Percentiles rank a stretch among this genome's conserved stretches.
Evolutionary conservation across 2,113 vertebrate species (phyloP).

Genomic region (Speoplatyrhinus poulsoni): DNA sequence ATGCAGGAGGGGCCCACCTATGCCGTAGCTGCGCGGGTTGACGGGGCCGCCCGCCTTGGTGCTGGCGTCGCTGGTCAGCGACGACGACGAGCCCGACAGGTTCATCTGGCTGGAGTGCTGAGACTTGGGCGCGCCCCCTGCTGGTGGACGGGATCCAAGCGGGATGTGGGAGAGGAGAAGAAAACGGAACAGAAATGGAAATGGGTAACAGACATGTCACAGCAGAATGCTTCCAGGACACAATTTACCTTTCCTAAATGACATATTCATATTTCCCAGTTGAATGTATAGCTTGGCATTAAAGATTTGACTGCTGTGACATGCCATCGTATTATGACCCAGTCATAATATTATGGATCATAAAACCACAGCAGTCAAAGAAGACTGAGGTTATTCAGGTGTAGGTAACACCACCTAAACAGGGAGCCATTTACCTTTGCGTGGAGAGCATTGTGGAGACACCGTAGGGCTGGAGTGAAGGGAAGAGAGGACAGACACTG

Average conservation of each 20-base stretch:
- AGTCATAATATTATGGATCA: no score
- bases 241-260: background rate
- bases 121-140: slow-evolving; percentile 75
- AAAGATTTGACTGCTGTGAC: no score
- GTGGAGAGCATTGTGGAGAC: slow-evolving; percentile 90
- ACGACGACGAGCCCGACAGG: slow-evolving; percentile 85
- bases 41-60: slow-evolving; percentile 75
- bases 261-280: background rate
- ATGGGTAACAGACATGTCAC: background rate
- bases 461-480: slow-evolving; percentile 89
- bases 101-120: slow-evolving; percentile 85
- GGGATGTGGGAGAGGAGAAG: background rate
- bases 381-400: no score
- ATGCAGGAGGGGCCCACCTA: slow-evolving; percentile 93
- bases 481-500: slow-evolving; percentile 83
- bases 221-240: background rate
- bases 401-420: background rate
- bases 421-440: slow-evolving; percentile 79
- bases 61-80: slow-evolving; percentile 85
- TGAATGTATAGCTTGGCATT: no score
- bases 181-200: background rate
- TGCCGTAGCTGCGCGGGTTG: slow-evolving; percentile 86
- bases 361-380: no score
- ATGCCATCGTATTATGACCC: no score
- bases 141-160: slow-evolving; percentile 53